phyloP scores from a whole-genome alignment of 2,797 vertebrate genomes.

The Ciconia nigra region DNA sequence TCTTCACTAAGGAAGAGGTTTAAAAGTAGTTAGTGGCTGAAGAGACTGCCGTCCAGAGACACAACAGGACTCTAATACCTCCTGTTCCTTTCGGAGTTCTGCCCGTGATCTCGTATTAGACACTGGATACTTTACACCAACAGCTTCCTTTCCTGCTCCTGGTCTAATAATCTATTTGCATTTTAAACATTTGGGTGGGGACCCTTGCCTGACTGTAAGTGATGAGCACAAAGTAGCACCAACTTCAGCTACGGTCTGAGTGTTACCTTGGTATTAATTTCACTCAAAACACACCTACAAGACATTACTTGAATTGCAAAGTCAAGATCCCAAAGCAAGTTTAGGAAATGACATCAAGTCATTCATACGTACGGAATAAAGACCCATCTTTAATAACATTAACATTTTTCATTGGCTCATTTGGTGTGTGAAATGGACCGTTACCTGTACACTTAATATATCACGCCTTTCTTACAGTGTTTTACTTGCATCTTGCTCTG shows the following conservation, averaged over 20 bases:
- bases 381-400: background rate
- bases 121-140: background rate
- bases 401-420: background rate
- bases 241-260: background rate
- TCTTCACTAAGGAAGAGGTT: background rate
- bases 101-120: fast-evolving
- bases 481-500: background rate
- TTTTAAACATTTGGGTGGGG: background rate
- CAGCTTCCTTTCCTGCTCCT: background rate
- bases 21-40: fast-evolving
- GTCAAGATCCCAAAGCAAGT: background rate
- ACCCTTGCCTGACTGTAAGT: background rate
- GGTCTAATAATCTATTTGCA: background rate
- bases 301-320: background rate
- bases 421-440: background rate
- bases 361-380: background rate
- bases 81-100: background rate
- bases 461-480: background rate
- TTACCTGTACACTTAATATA: fast-evolving
- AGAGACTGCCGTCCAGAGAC: background rate
- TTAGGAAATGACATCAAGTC: background rate
- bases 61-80: background rate
- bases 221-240: background rate
- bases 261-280: background rate
- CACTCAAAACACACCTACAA: fast-evolving